Conservation (phyloP, 2,113 vertebrate genomes). For the Nerophis lumbriciformis region DNA sequence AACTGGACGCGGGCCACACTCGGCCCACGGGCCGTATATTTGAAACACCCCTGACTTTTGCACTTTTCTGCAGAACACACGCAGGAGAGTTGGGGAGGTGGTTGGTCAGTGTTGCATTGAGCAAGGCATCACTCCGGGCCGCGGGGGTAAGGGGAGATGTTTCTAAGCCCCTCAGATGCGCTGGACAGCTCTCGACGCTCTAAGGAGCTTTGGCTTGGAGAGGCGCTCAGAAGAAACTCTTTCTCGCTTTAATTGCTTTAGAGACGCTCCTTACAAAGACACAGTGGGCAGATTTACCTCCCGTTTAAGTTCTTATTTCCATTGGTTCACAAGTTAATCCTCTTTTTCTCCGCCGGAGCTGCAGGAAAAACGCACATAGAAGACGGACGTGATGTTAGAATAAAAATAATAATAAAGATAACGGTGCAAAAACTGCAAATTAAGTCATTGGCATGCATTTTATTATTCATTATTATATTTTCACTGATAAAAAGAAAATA, state of each 20-base stretch:
- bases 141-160: constrained; percentile 64
- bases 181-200: constrained; percentile 83
- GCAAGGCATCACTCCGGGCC: constrained; percentile 28
- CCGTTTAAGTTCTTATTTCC: constrained; percentile 95
- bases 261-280: constrained; percentile 92
- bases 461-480: too few species aligned
- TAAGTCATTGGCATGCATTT: too few species aligned
- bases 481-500: too few species aligned
- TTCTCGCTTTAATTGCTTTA: constrained; percentile 97
- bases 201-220: constrained; percentile 87
- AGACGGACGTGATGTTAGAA: constrained; percentile 38
- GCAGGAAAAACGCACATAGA: constrained; percentile 45
- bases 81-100: too few species aligned
- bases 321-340: constrained; percentile 98
- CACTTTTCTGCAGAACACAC: too few species aligned
- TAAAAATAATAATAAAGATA: too few species aligned
- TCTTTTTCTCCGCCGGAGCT: constrained; percentile 78
- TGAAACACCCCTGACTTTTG: too few species aligned
- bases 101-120: constrained; percentile 39
- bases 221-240: constrained; percentile 88
- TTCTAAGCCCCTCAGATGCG: constrained; percentile 84
- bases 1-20: too few species aligned
- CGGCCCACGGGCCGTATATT: too few species aligned
- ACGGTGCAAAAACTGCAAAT: too few species aligned
- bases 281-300: constrained; percentile 92